These are phyloP conservation scores for Platypus cylindrus DNA, from an alignment of 2,888 invertebrate species.

Conservation along the genomic window DNA sequence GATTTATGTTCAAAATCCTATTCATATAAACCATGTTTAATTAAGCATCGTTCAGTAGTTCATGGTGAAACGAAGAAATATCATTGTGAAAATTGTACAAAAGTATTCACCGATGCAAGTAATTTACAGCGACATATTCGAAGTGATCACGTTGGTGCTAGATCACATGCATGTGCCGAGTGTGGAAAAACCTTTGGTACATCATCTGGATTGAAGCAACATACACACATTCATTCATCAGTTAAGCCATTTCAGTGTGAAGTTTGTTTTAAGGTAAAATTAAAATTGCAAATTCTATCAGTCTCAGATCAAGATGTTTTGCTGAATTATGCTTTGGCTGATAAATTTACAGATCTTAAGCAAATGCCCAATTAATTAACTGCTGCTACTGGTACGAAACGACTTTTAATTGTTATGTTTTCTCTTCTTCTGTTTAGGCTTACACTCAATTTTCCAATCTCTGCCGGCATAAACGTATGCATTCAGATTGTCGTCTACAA, in stretches of 20 bases:
- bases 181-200: constrained; percentile 99
- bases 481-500: constrained; percentile 86
- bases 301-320: no score
- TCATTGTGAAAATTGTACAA: constrained; percentile 85
- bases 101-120: constrained; percentile 92
- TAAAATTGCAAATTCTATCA: no score
- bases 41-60: constrained; percentile 68
- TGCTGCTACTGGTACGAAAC: no score
- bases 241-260: constrained; percentile 96
- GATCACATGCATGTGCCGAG: constrained; percentile 94
- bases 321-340: no score
- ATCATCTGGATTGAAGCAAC: constrained; percentile 95
- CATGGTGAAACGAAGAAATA: constrained; percentile 78
- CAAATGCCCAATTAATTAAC: no score
- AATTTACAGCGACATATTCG: constrained; percentile 94
- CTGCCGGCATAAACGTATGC: constrained; percentile 99
- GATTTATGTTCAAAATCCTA: constrained; percentile 75
- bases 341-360: no score
- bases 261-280: constrained; percentile 83
- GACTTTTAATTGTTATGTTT: constrained; percentile 5
- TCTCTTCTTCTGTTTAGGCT: constrained; percentile 44
- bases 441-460: constrained; percentile 99
- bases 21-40: constrained; percentile 65
- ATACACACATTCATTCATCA: constrained; percentile 97
- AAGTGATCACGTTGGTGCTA: constrained; percentile 87